Evolutionary conservation across 2,797 vertebrate genomes (phyloP), one percentile per base, ranked within the genome.

Genomic region (Pangasius larnaudii): DNA sequence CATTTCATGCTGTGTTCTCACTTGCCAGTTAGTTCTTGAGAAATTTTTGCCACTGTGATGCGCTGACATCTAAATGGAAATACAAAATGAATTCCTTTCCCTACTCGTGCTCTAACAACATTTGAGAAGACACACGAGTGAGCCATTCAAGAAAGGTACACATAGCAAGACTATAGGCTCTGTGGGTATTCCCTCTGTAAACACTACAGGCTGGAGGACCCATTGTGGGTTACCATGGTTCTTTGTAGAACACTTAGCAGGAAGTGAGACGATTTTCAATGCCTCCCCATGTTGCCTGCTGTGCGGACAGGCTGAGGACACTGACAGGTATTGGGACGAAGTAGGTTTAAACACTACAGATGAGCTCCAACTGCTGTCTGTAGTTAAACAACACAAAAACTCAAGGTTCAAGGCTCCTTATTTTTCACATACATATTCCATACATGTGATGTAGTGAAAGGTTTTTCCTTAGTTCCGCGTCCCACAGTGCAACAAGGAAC

Each of bases 181-280:
- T 72, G 78, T 33, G 78, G 39, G 80, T 46, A 61, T 75, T 19
- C 30, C 5, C 49, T 89, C 72, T 80, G 79, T 86, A 89, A 86
- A 91, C 79, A 82, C 42, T 72, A 16, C 24, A 24, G 67, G 33
- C 49, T 74, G 78, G 51, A 85, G 69, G 78, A 39, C 19, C 33
- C 22, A 88, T 88, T 91, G 90, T 88, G 82, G 69, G 87, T 91
- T 89, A 67, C 85, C 80, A 72, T 88, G 88, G 90, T 67, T 69
- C 65, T 82, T 75, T 65, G 61, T 22, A 61, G 79, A 86, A 83
- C 79, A 83, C 53, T 83, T 63, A 51, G 82, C 75, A 77, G 87
- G 81, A 89, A 89, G 85, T 77, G 30, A 86, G 81, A 33, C 61
- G 84, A 89, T 88, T 86, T 87, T 80, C 11, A 49, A 9, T 6